These are phyloP conservation scores for Ophion ventricosus DNA, from an alignment of 2,888 invertebrate genomes.

Conservation along the genomic window DNA sequence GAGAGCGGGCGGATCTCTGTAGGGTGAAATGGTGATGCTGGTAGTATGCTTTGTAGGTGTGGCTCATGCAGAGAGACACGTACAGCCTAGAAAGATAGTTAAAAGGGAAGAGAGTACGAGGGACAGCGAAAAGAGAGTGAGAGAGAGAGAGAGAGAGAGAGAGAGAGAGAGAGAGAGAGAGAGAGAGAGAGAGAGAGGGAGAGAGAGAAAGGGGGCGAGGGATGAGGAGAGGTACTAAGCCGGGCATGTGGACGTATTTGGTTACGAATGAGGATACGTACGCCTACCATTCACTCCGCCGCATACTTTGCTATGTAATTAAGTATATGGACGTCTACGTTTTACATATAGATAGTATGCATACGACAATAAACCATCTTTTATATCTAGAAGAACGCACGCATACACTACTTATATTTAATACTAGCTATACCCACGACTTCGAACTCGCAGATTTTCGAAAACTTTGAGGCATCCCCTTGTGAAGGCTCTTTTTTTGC, in stretches of 20 bases:
- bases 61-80: conserved; percentile 44
- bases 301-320: conserved; percentile 53
- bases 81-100: conserved; percentile 12
- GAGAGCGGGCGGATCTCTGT: conserved; percentile 2
- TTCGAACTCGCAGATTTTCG: too few relatives aligned
- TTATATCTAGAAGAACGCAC: background rate
- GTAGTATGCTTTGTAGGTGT: conserved; percentile 53
- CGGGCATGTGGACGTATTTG: conserved; percentile 78
- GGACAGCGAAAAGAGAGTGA: background rate
- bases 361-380: background rate
- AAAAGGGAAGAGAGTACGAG: background rate
- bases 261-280: conserved; percentile 75
- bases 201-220: background rate
- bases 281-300: conserved; percentile 71
- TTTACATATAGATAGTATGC: background rate
- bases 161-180: background rate
- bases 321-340: conserved; percentile 50
- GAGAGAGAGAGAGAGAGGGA: too few relatives aligned
- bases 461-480: too few relatives aligned
- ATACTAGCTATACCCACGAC: too few relatives aligned
- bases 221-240: conserved; percentile 25
- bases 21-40: conserved; percentile 22
- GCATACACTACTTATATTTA: background rate
- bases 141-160: background rate
- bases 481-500: too few relatives aligned